phyloP scores from a whole-genome alignment of 2,888 invertebrate genomes.

The Tholera decimalis region DNA sequence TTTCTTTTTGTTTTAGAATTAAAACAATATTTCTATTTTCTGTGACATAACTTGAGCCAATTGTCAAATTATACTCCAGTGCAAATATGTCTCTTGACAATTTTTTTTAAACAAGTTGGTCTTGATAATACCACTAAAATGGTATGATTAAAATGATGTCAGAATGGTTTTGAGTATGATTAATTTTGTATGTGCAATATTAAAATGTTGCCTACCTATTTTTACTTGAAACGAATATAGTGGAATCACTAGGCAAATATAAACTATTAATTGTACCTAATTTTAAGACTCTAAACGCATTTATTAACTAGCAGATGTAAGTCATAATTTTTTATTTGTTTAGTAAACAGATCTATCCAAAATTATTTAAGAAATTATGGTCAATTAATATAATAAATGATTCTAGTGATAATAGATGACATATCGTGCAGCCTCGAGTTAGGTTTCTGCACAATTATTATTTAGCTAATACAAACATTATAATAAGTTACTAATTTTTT shows the following conservation, averaged over 20 bases:
- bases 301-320: constrained; percentile 32
- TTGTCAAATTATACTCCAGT: background rate
- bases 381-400: background rate
- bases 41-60: background rate
- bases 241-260: background rate
- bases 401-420: constrained; percentile 12
- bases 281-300: constrained; percentile 40
- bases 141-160: background rate
- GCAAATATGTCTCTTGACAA: background rate
- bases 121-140: background rate
- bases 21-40: background rate
- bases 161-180: no score
- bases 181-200: no score
- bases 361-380: background rate
- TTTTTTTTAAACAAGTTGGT: constrained; percentile 2
- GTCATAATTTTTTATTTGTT: constrained; percentile 6
- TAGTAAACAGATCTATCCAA: background rate
- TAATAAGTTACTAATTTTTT: background rate
- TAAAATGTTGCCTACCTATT: no score
- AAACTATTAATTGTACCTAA: background rate
- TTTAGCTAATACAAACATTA: background rate
- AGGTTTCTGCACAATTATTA: background rate
- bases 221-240: background rate
- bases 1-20: background rate
- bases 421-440: constrained; percentile 26